Evolutionary conservation across 2,113 vertebrate species (phyloP), one percentile per base, ranked within the genome.

Genomic region (Symphodus melops): DNA sequence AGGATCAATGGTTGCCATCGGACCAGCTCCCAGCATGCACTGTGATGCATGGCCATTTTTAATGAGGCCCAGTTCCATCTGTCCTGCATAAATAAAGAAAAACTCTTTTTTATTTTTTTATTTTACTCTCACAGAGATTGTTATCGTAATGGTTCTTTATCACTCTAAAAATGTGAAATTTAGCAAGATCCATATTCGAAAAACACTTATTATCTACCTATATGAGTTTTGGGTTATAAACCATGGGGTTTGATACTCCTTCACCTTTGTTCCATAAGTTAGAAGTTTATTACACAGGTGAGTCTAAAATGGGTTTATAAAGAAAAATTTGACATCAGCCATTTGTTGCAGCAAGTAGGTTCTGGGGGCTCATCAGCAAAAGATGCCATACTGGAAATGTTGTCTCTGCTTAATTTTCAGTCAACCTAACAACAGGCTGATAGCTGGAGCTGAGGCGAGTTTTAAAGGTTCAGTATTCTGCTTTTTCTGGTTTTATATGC

Each of bases 1-100:
- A 77, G 83, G 90, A 91, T 93, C 87, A 91, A 80, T 88, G 82
- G 79, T 79, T 83, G 76, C 83, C 68, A 67, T 88, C 58, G 8
- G 82, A 89, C 76, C 66, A 65, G 79, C 83, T 89, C 86, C 77
- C 87, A 87, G 78, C 82, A 83, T 86, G 81, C 81, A 77, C 72
- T 73, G 67, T 80, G 72, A 80, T 49, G 21, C 70, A n/a, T 82
- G 82, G 78, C 60, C 78, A 83, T 89, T 86, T 87, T 84, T 87
- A 87, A 89, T 86, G 81, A 90, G 61, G 48, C 48, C 28, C 16
- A 10, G 62, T 72, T 83, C 79, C 86, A 88, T 82, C 87, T 86
- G 75, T 82, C 79, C 79, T 37, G 42, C 65, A 76, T 63, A 57
- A 52, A 59, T 21, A 42, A 73, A 78, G 72, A 36, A 61, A 52